Evolutionary conservation across 2,797 vertebrate species (phyloP).

Genomic region (Neosilurus mollespiculum): DNA sequence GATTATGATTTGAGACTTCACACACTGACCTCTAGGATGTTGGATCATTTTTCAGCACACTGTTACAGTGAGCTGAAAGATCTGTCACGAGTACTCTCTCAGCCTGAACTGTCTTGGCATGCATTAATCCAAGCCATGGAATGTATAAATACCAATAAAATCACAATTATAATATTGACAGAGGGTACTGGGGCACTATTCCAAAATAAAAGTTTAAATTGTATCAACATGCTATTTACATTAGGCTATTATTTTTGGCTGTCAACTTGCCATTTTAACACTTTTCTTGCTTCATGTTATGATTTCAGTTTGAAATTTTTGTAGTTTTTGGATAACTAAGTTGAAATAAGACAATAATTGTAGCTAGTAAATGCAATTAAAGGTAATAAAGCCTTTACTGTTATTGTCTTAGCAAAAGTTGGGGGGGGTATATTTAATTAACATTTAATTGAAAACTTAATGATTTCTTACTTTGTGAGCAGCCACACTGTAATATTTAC

Average conservation of each 20-base stretch:
- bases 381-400: no score
- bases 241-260: background rate
- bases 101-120: background rate
- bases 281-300: background rate
- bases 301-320: background rate
- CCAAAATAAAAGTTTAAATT: background rate
- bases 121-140: background rate
- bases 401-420: no score
- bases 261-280: background rate
- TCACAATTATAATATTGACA: background rate
- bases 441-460: background rate
- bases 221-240: background rate
- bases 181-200: background rate
- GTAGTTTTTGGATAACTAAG: background rate
- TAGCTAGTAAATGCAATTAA: background rate
- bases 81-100: background rate
- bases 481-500: background rate
- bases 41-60: constrained; percentile 32
- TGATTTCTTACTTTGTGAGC: background rate
- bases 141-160: background rate
- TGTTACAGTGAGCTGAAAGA: background rate
- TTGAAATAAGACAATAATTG: background rate
- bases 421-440: background rate
- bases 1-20: constrained; percentile 59
- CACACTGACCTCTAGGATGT: constrained; percentile 49